phyloP scores from a whole-genome alignment of 2,888 invertebrate species.

The Meghimatium bilineatum region DNA sequence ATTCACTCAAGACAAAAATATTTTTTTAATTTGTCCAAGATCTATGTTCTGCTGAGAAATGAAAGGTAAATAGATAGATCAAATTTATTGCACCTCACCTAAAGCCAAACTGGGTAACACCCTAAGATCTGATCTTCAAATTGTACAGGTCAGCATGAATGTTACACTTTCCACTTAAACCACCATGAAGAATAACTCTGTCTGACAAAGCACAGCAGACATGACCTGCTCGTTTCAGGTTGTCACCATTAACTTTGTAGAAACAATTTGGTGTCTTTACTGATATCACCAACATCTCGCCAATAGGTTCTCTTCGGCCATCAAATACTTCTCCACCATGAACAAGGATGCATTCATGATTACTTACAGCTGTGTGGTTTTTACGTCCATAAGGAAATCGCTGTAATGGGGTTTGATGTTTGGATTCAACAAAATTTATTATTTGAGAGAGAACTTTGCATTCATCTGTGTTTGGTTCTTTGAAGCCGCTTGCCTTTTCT shows the following conservation, averaged over 20 bases:
- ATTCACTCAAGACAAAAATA: too few species aligned
- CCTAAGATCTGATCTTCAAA: slow-evolving; percentile 37
- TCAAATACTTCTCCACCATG: slow-evolving; percentile 77
- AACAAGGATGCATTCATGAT: slow-evolving; percentile 64
- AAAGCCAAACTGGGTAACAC: neutral
- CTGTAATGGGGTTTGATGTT: slow-evolving; percentile 56
- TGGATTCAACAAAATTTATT: slow-evolving; percentile 45
- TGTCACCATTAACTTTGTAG: slow-evolving; percentile 63
- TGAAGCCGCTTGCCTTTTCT: slow-evolving; percentile 57
- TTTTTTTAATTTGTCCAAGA: too few species aligned
- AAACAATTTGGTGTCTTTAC: slow-evolving; percentile 60
- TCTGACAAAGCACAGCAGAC: slow-evolving; percentile 63
- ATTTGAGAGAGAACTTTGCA: slow-evolving; percentile 49
- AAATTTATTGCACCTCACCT: too few species aligned
- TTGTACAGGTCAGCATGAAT: slow-evolving; percentile 60
- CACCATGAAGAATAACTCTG: slow-evolving; percentile 72
- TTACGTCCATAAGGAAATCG: slow-evolving; percentile 74
- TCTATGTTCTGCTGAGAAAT: too few species aligned
- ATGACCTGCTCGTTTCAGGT: slow-evolving; percentile 70
- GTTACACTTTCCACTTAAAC: slow-evolving; percentile 62
- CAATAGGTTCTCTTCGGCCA: slow-evolving; percentile 73
- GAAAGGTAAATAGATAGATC: too few species aligned
- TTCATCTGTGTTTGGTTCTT: neutral
- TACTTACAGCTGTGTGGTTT: slow-evolving; percentile 69
- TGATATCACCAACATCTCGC: slow-evolving; percentile 70